These are phyloP conservation scores for Paratrypauchen microcephalus DNA, from an alignment of 2,797 vertebrate species.

Conservation along the genomic window DNA sequence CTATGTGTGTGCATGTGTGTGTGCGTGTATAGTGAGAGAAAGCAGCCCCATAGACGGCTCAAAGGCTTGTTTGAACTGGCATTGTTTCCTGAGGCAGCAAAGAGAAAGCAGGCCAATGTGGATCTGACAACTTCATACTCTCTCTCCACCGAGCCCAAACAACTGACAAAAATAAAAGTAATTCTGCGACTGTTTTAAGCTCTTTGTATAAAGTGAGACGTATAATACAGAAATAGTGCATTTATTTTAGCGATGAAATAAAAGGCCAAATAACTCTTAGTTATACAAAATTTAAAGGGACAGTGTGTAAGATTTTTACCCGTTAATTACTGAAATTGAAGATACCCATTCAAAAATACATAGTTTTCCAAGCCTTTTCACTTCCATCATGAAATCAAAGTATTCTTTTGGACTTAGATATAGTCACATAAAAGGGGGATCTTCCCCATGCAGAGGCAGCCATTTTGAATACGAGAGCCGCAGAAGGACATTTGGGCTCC, in stretches of 20 bases:
- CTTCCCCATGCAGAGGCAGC: too few species aligned
- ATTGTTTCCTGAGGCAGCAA: slow-evolving; percentile 70
- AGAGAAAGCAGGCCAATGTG: slow-evolving; percentile 60
- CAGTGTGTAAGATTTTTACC: too few species aligned
- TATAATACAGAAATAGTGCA: slow-evolving; percentile 55
- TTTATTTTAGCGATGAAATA: slow-evolving; percentile 36
- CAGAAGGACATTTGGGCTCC: too few species aligned
- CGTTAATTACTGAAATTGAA: too few species aligned
- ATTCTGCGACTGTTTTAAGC: slow-evolving; percentile 38
- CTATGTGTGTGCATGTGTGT: neutral
- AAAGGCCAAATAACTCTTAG: slow-evolving; percentile 37
- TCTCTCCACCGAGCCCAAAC: slow-evolving; percentile 38
- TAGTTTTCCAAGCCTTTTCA: too few species aligned
- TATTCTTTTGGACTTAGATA: too few species aligned
- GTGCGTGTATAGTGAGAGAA: slow-evolving; percentile 31
- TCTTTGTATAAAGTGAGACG: slow-evolving; percentile 35
- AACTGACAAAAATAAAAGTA: slow-evolving; percentile 50
- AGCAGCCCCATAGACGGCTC: slow-evolving; percentile 55
- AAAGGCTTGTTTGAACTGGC: slow-evolving; percentile 69
- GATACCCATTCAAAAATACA: too few species aligned
- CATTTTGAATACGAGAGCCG: too few species aligned
- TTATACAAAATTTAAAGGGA: slow-evolving; percentile 31
- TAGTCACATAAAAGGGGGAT: too few species aligned
- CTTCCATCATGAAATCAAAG: too few species aligned
- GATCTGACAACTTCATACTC: slow-evolving; percentile 65